phyloP scores from a whole-genome alignment of 64 coral and sea anemone genomes.

The Pocillopora verrucosa region DNA sequence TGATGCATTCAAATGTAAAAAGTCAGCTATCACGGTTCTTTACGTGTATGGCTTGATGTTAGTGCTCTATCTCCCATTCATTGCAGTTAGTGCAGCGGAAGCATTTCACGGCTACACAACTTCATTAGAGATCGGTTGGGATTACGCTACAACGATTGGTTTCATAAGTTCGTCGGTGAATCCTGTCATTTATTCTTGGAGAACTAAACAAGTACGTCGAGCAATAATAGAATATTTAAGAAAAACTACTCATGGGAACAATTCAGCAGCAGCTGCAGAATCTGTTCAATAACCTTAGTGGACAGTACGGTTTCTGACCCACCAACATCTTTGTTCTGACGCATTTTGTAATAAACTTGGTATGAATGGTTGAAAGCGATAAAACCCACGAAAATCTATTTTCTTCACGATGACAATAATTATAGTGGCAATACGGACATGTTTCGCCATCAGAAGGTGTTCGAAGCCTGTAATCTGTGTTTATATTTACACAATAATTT shows the following conservation, averaged over 20 bases:
- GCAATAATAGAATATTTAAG: background rate
- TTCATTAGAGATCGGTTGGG: background rate
- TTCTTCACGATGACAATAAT: no score
- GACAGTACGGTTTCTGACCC: no score
- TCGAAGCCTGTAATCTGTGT: no score
- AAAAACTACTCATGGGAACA: background rate
- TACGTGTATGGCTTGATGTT: slow-evolving; percentile 24
- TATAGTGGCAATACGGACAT: no score
- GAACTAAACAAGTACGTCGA: background rate
- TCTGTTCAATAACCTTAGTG: no score
- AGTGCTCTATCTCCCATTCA: background rate
- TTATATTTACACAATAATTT: no score
- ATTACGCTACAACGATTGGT: background rate
- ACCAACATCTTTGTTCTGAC: no score
- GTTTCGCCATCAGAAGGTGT: no score
- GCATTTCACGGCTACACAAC: background rate
- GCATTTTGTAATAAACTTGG: no score
- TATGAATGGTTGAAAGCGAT: no score
- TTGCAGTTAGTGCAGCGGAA: background rate
- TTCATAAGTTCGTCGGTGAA: background rate
- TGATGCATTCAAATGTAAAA: slow-evolving; percentile 7
- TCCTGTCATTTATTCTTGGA: slow-evolving; percentile 5
- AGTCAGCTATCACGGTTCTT: slow-evolving; percentile 12
- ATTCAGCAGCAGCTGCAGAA: no score
- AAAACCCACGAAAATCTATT: no score